Base-by-base conservation (phyloP, 2,113 vertebrate genomes). In the Carlito syrichta region DNA sequence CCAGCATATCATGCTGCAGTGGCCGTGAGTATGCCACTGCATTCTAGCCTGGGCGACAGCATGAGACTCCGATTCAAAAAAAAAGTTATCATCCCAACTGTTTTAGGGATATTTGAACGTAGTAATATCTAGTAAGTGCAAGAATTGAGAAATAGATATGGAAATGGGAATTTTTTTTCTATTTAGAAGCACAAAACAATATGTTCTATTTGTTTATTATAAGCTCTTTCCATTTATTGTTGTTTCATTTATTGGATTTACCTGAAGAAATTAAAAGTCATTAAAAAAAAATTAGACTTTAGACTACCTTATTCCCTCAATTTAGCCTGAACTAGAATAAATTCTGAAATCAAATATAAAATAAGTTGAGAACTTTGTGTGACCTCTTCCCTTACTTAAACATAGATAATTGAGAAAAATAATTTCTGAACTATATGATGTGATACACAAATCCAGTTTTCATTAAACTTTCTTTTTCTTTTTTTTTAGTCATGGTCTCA, bases 381-480 rank as follows among this genome's bases (percentile, higher is more conserved):
- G 35, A 76, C 38, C 30, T 82, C 38, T 76, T 30, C 38, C 25
- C 8, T 8, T 43, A 10, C 38, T 87, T 86, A 45, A 54, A 50
- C 30, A 85, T 10, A 91, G 83, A 85, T 40, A 69, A 77, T 35
- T 35, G 38, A 87, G 56, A 92, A 88, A 69, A 85, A 73, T 85
- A 56, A 71, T 81, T 87, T 87, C 60, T 48, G 30, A 92, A 56
- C 58, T 60, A 43, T 40, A 45, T 19, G 30, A 48, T n/a, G 40
- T 50, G 60, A 92, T 73, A 92, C 2, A 27, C 56, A 77, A 92
- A 89, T n/a, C 23, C 11, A 50, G 20, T 81, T 90, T 90, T 93
- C 85, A 92, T 88, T 78, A 92, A 78, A 82, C 43, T 89, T 82
- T 40, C 35, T 82, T 87, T 85, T n/a, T n/a, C n/a, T n/a, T n/a